Conservation (phyloP, 2,888 invertebrate genomes). For the Agrenia bidenticulata region DNA sequence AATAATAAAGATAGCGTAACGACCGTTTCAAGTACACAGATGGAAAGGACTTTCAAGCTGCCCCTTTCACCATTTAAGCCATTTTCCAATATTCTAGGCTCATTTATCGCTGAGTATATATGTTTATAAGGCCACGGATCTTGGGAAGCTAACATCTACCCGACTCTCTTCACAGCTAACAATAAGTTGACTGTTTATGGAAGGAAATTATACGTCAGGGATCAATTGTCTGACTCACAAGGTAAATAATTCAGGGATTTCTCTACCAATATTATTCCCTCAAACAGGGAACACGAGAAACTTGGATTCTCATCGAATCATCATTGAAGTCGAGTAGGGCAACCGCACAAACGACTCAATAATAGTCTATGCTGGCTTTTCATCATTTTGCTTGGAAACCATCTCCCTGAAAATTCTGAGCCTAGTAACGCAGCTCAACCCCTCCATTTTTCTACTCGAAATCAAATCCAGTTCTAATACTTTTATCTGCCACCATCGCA, state of each 20-base stretch:
- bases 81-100: not conserved
- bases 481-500: no score
- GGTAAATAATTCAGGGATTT: slow-evolving; percentile 9
- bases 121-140: no score
- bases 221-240: slow-evolving; percentile 18
- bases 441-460: slow-evolving; percentile 1
- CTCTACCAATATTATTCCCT: not conserved
- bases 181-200: slow-evolving; percentile 15
- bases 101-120: not conserved
- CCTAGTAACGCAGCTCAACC: not conserved
- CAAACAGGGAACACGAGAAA: not conserved
- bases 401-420: not conserved
- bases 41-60: not conserved
- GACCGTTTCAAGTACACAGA: not conserved
- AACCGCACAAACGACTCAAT: not conserved
- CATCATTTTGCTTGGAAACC: not conserved
- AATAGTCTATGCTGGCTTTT: not conserved
- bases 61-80: not conserved
- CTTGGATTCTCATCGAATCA: not conserved
- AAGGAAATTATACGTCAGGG: slow-evolving; percentile 22
- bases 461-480: not conserved
- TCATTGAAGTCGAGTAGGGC: not conserved
- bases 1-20: slow-evolving; percentile 8
- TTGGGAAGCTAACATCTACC: no score
- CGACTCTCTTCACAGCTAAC: not conserved